A percentile compares a stretch with the other conserved stretches of the same genome.
phyloP scores from a whole-genome alignment of 2,113 vertebrate genomes.

The Nyctereutes procyonoides region DNA sequence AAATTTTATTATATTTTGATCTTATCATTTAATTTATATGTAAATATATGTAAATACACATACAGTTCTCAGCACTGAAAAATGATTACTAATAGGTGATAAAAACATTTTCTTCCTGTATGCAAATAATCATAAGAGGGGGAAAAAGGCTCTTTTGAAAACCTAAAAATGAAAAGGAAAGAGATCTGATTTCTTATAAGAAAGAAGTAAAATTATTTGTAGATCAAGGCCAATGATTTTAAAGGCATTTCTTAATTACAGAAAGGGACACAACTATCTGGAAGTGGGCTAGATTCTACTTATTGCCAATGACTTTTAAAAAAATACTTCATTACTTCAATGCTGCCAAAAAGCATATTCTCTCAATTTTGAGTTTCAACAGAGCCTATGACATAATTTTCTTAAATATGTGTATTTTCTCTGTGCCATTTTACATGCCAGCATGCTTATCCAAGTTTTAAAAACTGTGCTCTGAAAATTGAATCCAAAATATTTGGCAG shows the following conservation, averaged over 20 bases:
- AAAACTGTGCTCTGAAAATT: slow-evolving; percentile 71
- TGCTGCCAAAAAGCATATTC: slow-evolving; percentile 11
- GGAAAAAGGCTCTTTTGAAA: background rate
- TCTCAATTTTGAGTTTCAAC: slow-evolving; percentile 11
- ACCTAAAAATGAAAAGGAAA: slow-evolving; percentile 27
- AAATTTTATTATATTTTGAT: background rate
- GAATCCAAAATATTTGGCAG: slow-evolving; percentile 73
- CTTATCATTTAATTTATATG: background rate
- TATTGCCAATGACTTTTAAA: background rate
- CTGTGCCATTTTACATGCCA: slow-evolving; percentile 25
- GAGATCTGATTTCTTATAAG: background rate
- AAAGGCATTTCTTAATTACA: slow-evolving; percentile 55
- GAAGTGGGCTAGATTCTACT: background rate
- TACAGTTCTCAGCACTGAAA: background rate
- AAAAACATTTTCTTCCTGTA: background rate
- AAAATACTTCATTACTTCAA: slow-evolving; percentile 43
- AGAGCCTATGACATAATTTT: slow-evolving; percentile 32
- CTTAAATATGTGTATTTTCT: slow-evolving; percentile 50
- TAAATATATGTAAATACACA: background rate
- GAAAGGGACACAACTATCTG: background rate
- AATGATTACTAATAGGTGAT: background rate
- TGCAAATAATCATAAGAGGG: background rate
- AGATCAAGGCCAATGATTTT: slow-evolving; percentile 3
- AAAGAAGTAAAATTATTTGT: slow-evolving; percentile 13
- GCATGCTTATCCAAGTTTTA: slow-evolving; percentile 19